Conservation (phyloP, 2,797 vertebrate species). For the Rhinoraja longicauda region DNA sequence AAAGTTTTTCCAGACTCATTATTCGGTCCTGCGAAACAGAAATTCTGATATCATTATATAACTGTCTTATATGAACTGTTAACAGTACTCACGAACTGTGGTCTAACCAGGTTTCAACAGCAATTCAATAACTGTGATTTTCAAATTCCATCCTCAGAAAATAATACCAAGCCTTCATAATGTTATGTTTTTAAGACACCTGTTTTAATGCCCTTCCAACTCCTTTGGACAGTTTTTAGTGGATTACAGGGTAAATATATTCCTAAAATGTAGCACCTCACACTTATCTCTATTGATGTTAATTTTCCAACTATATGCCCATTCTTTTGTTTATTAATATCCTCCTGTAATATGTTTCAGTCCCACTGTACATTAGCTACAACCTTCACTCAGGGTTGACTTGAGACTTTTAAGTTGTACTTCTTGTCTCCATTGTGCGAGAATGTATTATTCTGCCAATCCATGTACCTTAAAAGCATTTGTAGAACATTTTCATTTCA, state of each 20-base stretch:
- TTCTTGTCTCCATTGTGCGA: background rate
- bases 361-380: background rate
- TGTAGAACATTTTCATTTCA: background rate
- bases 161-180: no score
- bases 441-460: no score
- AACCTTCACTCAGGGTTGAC: background rate
- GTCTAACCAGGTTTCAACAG: no score
- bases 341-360: background rate
- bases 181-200: no score
- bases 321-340: background rate
- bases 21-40: background rate
- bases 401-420: background rate
- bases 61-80: background rate
- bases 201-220: no score
- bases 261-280: no score
- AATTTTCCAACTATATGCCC: background rate
- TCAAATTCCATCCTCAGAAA: no score
- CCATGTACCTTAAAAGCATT: background rate
- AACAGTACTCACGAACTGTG: background rate
- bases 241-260: no score
- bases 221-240: no score
- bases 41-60: background rate
- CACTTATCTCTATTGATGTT: background rate
- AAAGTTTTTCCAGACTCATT: background rate
- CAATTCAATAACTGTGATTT: no score